These are phyloP conservation scores for Mormyrops boulengeri DNA, from an alignment of 2,797 vertebrate genomes.

Conservation along the genomic window DNA sequence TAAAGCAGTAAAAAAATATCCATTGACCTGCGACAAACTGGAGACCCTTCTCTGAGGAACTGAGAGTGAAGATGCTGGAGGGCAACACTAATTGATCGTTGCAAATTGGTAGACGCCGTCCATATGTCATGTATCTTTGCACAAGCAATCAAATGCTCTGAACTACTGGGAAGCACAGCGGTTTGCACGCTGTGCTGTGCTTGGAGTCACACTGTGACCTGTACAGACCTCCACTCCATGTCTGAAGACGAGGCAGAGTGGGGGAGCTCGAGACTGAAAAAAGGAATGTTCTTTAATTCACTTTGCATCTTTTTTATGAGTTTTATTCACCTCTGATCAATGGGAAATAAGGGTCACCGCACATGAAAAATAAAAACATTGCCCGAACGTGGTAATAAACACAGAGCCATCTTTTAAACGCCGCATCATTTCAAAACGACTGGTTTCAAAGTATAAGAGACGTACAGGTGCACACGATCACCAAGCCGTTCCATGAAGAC, in stretches of 20 bases:
- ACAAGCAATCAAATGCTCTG: neutral
- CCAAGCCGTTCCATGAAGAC: neutral
- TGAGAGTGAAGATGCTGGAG: neutral
- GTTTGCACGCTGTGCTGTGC: neutral
- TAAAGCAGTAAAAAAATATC: neutral
- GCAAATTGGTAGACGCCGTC: neutral
- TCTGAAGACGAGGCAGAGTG: neutral
- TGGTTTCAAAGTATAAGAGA: neutral
- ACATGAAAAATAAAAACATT: constrained; percentile 8
- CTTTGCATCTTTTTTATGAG: neutral
- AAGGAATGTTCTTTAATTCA: constrained; percentile 2
- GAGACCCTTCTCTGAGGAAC: neutral
- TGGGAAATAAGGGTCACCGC: neutral
- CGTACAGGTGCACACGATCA: neutral
- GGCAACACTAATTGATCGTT: neutral
- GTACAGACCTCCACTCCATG: neutral
- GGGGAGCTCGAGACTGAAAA: neutral
- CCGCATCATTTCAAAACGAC: neutral
- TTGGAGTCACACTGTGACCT: neutral
- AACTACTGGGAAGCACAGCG: neutral
- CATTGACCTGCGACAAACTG: neutral
- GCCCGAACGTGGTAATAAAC: neutral
- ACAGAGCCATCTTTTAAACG: neutral
- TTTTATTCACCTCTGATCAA: constrained; percentile 14
- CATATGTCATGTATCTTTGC: neutral